Conservation (phyloP, 30 jellyfish, hydroid and myxozoan species). For the Chironex yamaguchii region DNA sequence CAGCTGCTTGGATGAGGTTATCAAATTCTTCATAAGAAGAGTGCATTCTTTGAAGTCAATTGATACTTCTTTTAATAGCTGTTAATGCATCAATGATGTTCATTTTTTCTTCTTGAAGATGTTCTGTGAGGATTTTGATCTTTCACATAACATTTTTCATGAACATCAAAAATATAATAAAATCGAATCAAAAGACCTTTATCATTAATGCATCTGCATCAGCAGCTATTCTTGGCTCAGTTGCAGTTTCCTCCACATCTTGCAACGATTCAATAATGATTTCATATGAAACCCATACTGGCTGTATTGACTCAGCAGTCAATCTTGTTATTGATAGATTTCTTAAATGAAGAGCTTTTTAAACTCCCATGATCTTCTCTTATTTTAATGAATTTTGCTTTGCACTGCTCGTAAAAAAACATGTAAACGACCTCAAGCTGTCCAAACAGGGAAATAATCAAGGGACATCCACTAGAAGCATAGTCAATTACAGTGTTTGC, state of each 20-base stretch:
- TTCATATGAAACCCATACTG: conserved; percentile 44
- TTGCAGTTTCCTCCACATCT: neutral
- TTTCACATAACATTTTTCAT: neutral
- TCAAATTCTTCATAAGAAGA: neutral
- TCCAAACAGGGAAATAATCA: conserved; percentile 7
- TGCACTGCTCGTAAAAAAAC: conserved; percentile 5
- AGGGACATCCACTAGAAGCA: conserved; percentile 24
- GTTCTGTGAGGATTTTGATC: neutral
- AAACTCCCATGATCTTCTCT: neutral
- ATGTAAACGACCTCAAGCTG: neutral
- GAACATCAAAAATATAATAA: neutral
- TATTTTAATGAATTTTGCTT: neutral
- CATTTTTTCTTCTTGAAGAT: conserved; percentile 5
- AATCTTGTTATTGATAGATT: conserved; percentile 35
- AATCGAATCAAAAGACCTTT: conserved; percentile 19
- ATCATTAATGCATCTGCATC: conserved; percentile 8
- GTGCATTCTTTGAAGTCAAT: neutral
- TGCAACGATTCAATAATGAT: neutral
- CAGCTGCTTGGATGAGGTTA: conserved; percentile 22
- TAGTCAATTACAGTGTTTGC: conserved; percentile 37
- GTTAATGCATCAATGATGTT: conserved; percentile 13
- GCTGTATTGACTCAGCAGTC: conserved; percentile 28
- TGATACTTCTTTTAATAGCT: neutral
- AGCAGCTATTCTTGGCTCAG: conserved; percentile 20
- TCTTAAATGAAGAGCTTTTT: conserved; percentile 12